Conservation (phyloP, 2,797 vertebrate species). For the Lutjanus argentimaculatus region DNA sequence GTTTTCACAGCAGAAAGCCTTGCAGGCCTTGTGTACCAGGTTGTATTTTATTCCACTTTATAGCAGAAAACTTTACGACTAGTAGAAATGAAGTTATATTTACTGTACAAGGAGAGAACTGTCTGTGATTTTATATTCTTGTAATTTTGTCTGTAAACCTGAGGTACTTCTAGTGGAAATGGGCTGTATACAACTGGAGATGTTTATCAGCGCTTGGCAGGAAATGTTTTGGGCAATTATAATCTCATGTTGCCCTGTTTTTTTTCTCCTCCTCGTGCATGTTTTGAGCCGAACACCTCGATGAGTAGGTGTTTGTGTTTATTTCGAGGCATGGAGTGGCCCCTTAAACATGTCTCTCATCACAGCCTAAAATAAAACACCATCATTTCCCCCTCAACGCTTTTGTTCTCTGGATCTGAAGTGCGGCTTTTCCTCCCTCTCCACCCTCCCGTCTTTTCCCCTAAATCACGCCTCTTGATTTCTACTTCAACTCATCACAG, state of each 20-base stretch:
- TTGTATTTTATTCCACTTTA: slow-evolving; percentile 58
- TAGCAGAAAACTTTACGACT: slow-evolving; percentile 54
- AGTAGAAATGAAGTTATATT: slow-evolving; percentile 59
- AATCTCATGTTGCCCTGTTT: slow-evolving; percentile 31
- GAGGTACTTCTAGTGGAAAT: slow-evolving; percentile 32
- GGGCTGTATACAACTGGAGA: slow-evolving; percentile 3
- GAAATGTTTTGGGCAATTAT: slow-evolving; percentile 59
- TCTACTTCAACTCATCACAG: background rate
- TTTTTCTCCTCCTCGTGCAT: slow-evolving; percentile 6
- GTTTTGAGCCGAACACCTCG: slow-evolving; percentile 62
- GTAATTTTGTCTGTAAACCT: slow-evolving; percentile 68
- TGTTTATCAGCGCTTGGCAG: slow-evolving; percentile 49
- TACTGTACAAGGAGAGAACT: slow-evolving; percentile 32
- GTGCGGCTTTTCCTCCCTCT: slow-evolving; percentile 43
- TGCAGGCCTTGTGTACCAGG: slow-evolving; percentile 28
- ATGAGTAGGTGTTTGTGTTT: slow-evolving; percentile 73
- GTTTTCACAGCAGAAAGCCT: slow-evolving; percentile 36
- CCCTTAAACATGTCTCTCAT: slow-evolving; percentile 58
- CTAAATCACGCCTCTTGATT: slow-evolving; percentile 42
- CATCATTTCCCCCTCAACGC: slow-evolving; percentile 47
- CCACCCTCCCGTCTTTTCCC: slow-evolving; percentile 19
- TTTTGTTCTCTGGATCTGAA: slow-evolving; percentile 57
- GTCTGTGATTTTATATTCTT: slow-evolving; percentile 62
- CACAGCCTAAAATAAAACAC: slow-evolving; percentile 57
- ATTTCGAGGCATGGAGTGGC: slow-evolving; percentile 64